Percentiles rank a stretch among this genome's conserved stretches.
These are phyloP conservation scores for Tryphoninae sp. DNA, from an alignment of 2,888 invertebrate genomes.

Conservation along the genomic window DNA sequence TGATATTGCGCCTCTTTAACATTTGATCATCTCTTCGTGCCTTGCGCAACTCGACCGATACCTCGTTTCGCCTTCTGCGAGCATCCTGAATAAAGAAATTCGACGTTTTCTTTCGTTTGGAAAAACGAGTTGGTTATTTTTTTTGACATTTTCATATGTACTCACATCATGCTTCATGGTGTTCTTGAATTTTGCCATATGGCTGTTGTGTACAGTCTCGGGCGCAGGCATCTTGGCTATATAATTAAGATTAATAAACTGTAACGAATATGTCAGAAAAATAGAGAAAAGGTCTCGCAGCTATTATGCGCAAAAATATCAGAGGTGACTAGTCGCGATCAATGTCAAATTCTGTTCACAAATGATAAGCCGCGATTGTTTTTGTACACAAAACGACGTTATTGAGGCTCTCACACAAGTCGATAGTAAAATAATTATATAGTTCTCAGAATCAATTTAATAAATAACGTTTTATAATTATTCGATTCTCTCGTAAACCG, in stretches of 20 bases:
- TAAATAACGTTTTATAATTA: too few relatives aligned
- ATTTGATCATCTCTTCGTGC: conserved; percentile 96
- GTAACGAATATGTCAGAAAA: neutral
- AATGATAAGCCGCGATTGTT: too few relatives aligned
- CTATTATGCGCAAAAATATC: too few relatives aligned
- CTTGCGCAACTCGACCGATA: conserved; percentile 95
- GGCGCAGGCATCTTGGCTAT: conserved; percentile 82
- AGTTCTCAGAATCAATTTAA: too few relatives aligned
- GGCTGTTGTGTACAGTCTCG: conserved; percentile 83
- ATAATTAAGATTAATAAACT: too few relatives aligned
- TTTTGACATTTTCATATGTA: conserved; percentile 9
- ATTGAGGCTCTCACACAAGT: too few relatives aligned
- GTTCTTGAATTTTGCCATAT: conserved; percentile 90
- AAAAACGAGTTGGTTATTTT: conserved; percentile 42
- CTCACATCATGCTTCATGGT: conserved; percentile 90
- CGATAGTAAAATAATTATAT: too few relatives aligned
- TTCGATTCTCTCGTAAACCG: neutral
- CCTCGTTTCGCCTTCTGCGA: conserved; percentile 93
- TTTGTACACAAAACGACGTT: too few relatives aligned
- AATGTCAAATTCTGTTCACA: too few relatives aligned
- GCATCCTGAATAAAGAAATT: conserved; percentile 86
- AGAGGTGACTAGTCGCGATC: too few relatives aligned
- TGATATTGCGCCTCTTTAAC: conserved; percentile 93
- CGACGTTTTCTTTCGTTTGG: conserved; percentile 15
- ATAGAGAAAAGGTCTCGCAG: neutral